A percentile compares a stretch with the other conserved stretches of the same genome.
Evolutionary conservation across 1,140 invertebrate species (phyloP).

Genomic region (Calephelis nemesis): DNA sequence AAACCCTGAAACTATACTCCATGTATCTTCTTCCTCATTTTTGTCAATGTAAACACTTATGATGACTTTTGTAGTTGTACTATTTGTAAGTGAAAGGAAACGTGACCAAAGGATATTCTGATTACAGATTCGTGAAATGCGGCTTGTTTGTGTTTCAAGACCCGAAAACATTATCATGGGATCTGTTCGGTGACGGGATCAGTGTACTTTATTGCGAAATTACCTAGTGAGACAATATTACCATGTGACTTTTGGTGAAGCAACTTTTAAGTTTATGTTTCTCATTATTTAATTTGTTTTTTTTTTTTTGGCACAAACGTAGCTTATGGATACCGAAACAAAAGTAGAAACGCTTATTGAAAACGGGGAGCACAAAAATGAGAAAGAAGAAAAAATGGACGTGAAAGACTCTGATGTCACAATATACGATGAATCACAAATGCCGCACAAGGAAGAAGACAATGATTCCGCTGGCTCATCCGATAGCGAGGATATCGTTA

Average conservation of each 20-base stretch:
- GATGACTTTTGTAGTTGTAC: no score
- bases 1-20: no score
- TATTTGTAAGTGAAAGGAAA: neutral
- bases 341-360: slow-evolving; percentile 41
- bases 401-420: slow-evolving; percentile 34
- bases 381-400: slow-evolving; percentile 63
- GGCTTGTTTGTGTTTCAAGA: slow-evolving; percentile 46
- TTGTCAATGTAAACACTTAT: no score
- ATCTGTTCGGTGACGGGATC: slow-evolving; percentile 49
- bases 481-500: slow-evolving; percentile 82
- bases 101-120: no score
- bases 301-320: neutral
- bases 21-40: no score
- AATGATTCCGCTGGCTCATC: slow-evolving; percentile 75
- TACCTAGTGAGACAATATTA: slow-evolving; percentile 48
- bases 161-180: slow-evolving; percentile 39
- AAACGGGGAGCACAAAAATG: slow-evolving; percentile 52
- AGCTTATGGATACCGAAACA: slow-evolving; percentile 55
- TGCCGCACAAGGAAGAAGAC: slow-evolving; percentile 45
- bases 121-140: slow-evolving; percentile 23
- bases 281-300: slow-evolving; percentile 24
- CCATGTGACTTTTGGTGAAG: slow-evolving; percentile 66
- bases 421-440: slow-evolving; percentile 41
- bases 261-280: slow-evolving; percentile 41
- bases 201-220: slow-evolving; percentile 51